Base-by-base conservation (phyloP, 2,113 vertebrate genomes). In the Mobula birostris region DNA sequence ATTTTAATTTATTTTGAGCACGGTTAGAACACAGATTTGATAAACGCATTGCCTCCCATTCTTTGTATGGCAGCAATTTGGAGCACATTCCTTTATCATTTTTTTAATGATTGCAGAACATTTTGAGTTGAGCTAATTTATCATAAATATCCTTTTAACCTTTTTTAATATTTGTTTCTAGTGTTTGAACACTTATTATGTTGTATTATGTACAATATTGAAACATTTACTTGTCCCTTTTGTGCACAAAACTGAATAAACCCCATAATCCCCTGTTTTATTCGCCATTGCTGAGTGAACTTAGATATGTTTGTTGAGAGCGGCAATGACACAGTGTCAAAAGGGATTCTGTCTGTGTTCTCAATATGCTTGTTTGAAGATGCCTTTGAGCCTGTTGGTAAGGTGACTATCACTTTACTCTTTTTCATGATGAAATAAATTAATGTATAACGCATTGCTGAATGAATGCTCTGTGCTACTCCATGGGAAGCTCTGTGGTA, bases 341-440 rank as follows among this genome's bases (percentile, higher is more conserved):
- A 93, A 74, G 40, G 40, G 91, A 48, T 93, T 48, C 68, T 93
- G 92, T 74, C 90, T 91, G 90, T 94, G 74, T 90, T 95, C 92
- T 95, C 95, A 63, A 78, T 83, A 74, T 95, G 94, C 66, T 83
- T 58, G 94, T 83, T 94, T 91, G 21, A 94, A 94, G 72, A 61
- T 56, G 40, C 94, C 94, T 94, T 95, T 94, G 66, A 85, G 92
- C 93, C 36, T 94, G 93, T 95, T 94, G 94, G 48, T 95, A 68
- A 36, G 85, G 88, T 95, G 94, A 94, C 68, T 68, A 66, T 2
- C 77, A 61, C 29, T 66, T 87, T 82, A 15, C 74, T 68, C 70
- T 70, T 76, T 74, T 93, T 14, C 91, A 8, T 93, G 72, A 74
- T 93, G 40, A 77, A 80, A 94, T 92, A 58, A 95, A 95, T 95